These are phyloP conservation scores for Rhingia campestris DNA, from an alignment of 2,888 invertebrate species.

Conservation along the genomic window DNA sequence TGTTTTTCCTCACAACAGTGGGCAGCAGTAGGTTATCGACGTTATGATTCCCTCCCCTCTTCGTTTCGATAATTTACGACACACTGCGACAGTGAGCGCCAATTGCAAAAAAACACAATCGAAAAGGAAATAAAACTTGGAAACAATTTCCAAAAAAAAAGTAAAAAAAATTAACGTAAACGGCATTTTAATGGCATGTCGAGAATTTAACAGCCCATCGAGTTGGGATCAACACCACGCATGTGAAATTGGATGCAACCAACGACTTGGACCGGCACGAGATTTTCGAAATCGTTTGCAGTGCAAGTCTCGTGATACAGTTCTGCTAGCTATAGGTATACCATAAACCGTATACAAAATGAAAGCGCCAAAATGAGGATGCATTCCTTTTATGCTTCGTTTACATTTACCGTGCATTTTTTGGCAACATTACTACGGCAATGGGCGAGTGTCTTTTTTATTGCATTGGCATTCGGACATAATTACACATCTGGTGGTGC, in stretches of 20 bases:
- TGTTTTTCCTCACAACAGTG: constrained; percentile 5
- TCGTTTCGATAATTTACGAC: constrained; percentile 59
- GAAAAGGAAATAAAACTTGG: constrained; percentile 33
- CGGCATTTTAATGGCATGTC: constrained; percentile 60
- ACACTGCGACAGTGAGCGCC: constrained; percentile 18
- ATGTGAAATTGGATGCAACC: constrained; percentile 63
- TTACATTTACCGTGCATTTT: constrained; percentile 51
- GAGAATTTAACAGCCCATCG: constrained; percentile 42
- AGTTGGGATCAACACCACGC: constrained; percentile 7
- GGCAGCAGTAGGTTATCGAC: constrained; percentile 62
- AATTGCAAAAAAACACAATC: constrained; percentile 34
- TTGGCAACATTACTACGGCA: constrained; percentile 47
- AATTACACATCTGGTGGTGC: constrained; percentile 67
- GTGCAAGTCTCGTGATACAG: constrained; percentile 52
- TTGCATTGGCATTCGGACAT: constrained; percentile 66
- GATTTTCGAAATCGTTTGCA: constrained; percentile 63
- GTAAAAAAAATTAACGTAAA: constrained; percentile 31
- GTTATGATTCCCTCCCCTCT: constrained; percentile 60
- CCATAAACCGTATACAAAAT: constrained; percentile 38
- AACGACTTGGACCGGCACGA: constrained; percentile 40
- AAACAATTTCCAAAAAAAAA: not conserved
- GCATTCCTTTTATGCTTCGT: constrained; percentile 60
- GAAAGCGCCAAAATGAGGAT: constrained; percentile 68
- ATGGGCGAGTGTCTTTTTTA: constrained; percentile 59
- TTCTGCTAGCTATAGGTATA: constrained; percentile 8